A percentile compares a stretch with the other conserved stretches of the same genome.
Conservation (phyloP, 2,797 vertebrate species). For the Ammospiza maritima region DNA sequence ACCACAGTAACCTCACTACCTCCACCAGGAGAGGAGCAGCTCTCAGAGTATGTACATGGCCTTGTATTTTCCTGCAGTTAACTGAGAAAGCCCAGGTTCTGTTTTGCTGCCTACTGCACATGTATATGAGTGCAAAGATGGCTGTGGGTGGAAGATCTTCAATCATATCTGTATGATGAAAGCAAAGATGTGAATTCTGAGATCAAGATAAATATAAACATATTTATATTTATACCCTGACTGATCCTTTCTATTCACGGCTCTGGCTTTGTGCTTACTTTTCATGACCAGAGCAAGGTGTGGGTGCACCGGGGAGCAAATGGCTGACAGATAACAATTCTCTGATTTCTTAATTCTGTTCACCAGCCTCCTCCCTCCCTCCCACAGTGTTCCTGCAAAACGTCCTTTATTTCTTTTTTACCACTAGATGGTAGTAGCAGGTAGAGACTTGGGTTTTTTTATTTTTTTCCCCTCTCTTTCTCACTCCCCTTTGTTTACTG, state of each 20-base stretch:
- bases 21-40: not conserved
- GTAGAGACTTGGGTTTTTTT: constrained; percentile 58
- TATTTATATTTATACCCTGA: not conserved
- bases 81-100: not conserved
- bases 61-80: not conserved
- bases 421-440: constrained; percentile 81
- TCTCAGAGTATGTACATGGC: not conserved
- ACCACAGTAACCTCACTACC: not conserved
- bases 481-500: constrained; percentile 51
- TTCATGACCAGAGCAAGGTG: not conserved
- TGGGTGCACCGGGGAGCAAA: not conserved
- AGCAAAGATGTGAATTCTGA: not conserved
- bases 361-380: not conserved
- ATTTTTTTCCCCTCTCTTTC: not conserved
- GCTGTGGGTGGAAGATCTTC: not conserved
- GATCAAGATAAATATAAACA: not conserved
- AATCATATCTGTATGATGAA: not conserved
- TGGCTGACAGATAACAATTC: not conserved
- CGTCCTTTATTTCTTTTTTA: constrained; percentile 3
- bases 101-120: not conserved
- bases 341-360: not conserved
- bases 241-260: not conserved
- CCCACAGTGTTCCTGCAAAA: not conserved
- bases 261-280: not conserved
- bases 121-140: not conserved